Conservation (phyloP, 2,888 invertebrate species). For the Nephrotoma appendiculata region DNA sequence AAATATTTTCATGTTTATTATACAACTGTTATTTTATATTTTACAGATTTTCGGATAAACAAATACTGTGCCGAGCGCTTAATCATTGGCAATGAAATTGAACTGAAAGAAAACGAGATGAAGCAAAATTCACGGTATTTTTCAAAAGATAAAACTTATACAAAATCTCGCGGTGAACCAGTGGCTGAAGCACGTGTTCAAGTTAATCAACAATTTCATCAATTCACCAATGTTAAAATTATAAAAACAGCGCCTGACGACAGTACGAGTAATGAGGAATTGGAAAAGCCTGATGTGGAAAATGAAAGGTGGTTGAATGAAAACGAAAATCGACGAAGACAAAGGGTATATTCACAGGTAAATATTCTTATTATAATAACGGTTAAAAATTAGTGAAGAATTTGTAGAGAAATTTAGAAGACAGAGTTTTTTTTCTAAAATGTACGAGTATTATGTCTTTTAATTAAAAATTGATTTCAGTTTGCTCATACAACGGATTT, state of each 20-base stretch:
- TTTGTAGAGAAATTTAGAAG: no score
- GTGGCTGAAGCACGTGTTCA: conserved; percentile 17
- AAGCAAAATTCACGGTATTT: conserved; percentile 1
- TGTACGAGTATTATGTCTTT: no score
- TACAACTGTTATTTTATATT: conserved; percentile 6
- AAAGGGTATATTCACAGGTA: conserved; percentile 19
- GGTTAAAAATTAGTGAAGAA: no score
- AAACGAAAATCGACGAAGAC: conserved; percentile 10
- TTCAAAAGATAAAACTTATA: background rate
- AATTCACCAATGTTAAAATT: conserved; percentile 16
- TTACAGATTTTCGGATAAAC: conserved; percentile 37
- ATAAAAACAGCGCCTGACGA: conserved; percentile 11
- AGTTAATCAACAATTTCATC: conserved; percentile 16
- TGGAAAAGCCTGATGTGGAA: conserved; percentile 3
- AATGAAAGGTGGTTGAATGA: conserved; percentile 6
- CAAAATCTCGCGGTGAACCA: conserved; percentile 14
- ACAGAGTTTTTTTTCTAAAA: no score
- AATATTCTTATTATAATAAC: no score
- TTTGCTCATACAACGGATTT: no score
- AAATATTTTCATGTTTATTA: background rate
- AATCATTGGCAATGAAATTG: conserved; percentile 26
- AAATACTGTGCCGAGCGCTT: conserved; percentile 42
- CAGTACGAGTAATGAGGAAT: conserved; percentile 1
- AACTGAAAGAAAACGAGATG: conserved; percentile 20
- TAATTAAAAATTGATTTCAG: no score